These are phyloP conservation scores for Acanthochromis polyacanthus DNA, from an alignment of 2,113 vertebrate genomes.

Conservation along the genomic window DNA sequence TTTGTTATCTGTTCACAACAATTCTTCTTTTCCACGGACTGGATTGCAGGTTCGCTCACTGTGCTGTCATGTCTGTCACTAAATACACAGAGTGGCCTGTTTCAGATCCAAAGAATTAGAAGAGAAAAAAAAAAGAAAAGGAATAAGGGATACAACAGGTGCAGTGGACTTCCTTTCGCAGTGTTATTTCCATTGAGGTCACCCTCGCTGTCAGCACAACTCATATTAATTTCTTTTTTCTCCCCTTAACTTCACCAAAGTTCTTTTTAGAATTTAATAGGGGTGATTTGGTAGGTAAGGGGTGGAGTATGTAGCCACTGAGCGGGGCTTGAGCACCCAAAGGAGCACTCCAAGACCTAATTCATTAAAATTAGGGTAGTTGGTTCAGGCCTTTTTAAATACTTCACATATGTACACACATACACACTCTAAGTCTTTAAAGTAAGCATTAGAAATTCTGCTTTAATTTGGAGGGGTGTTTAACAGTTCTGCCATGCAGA, in stretches of 20 bases:
- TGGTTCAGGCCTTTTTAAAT: slow-evolving; percentile 63
- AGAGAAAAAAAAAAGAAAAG: background rate
- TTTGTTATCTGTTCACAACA: background rate
- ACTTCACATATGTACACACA: slow-evolving; percentile 38
- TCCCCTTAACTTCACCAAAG: slow-evolving; percentile 52
- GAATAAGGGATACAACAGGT: slow-evolving; percentile 6
- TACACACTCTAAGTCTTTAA: slow-evolving; percentile 52
- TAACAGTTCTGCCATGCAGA: slow-evolving; percentile 69
- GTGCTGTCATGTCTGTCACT: slow-evolving; percentile 16
- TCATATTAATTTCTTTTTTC: slow-evolving; percentile 64
- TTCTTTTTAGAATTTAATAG: slow-evolving; percentile 54
- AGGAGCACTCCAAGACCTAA: slow-evolving; percentile 72
- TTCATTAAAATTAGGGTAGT: slow-evolving; percentile 77
- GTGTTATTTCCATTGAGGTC: slow-evolving; percentile 65
- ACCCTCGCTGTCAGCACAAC: slow-evolving; percentile 62
- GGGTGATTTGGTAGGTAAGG: slow-evolving; percentile 32
- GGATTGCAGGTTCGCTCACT: slow-evolving; percentile 5
- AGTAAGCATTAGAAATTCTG: slow-evolving; percentile 68
- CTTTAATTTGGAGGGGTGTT: slow-evolving; percentile 74
- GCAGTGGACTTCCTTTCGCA: slow-evolving; percentile 14
- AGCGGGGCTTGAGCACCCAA: slow-evolving; percentile 49
- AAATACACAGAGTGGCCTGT: background rate
- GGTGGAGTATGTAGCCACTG: slow-evolving; percentile 24
- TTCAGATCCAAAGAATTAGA: slow-evolving; percentile 32
- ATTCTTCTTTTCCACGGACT: background rate